Evolutionary conservation across 2,113 vertebrate genomes (phyloP).

Genomic region (Mirza zaza): DNA sequence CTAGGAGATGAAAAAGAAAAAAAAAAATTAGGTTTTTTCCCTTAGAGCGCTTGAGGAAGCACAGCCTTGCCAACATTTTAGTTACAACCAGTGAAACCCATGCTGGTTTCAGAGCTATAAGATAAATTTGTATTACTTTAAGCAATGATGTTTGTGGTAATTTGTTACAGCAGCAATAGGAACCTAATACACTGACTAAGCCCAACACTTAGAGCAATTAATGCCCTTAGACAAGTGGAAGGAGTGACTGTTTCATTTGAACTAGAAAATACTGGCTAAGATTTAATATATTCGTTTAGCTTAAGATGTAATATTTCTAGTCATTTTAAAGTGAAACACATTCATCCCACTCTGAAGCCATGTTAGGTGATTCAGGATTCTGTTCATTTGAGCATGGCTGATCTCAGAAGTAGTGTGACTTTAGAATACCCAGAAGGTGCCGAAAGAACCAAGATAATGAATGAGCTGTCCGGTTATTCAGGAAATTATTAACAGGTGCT

Average conservation of each 20-base stretch:
- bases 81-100: neutral
- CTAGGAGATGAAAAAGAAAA: neutral
- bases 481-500: conserved; percentile 5
- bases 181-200: neutral
- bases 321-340: neutral
- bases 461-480: conserved; percentile 7
- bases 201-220: neutral
- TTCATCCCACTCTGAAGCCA: neutral
- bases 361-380: neutral
- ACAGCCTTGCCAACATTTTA: neutral
- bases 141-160: neutral
- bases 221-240: neutral
- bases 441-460: neutral
- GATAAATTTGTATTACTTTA: neutral
- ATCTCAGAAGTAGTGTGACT: neutral
- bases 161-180: neutral
- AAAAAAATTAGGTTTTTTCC: neutral
- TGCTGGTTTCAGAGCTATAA: neutral
- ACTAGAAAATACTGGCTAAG: neutral
- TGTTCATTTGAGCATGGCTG: neutral
- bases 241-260: neutral
- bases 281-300: neutral
- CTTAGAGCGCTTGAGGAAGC: neutral
- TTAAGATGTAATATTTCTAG: neutral
- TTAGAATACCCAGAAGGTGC: neutral